phyloP scores from a whole-genome alignment of 1,140 invertebrate species.

The Leucophenga varia region DNA sequence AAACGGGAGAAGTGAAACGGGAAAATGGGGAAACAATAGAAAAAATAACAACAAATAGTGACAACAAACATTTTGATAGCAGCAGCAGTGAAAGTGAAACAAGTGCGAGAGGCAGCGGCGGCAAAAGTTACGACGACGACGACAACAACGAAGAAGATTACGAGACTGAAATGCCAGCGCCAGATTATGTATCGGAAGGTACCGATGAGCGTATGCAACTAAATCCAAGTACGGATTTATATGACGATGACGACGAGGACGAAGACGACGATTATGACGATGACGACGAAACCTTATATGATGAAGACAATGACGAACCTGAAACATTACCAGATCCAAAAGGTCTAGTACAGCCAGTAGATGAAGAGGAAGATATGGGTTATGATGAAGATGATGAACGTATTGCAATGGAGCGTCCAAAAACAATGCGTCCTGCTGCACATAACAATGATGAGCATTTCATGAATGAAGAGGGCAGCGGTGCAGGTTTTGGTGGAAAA shows the following conservation, averaged over 20 bases:
- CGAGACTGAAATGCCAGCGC: conserved; percentile 1
- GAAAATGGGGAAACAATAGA: not conserved
- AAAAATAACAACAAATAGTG: conserved; percentile 3
- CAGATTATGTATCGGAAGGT: conserved; percentile 38
- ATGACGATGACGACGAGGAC: conserved; percentile 36
- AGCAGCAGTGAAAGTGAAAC: not conserved
- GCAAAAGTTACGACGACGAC: not conserved
- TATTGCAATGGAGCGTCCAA: conserved; percentile 39
- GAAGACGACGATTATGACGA: conserved; percentile 26
- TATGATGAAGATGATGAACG: conserved; percentile 52
- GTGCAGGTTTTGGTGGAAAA: conserved; percentile 23
- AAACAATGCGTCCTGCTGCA: conserved; percentile 25
- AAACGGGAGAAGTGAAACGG: conserved; percentile 28
- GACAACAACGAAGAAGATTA: conserved; percentile 1
- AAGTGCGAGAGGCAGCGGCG: not conserved
- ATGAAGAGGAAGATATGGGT: conserved; percentile 52
- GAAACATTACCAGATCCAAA: conserved; percentile 28
- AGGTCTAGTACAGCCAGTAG: conserved; percentile 22
- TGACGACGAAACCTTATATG: no score
- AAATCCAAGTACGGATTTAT: conserved; percentile 42
- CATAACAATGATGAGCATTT: conserved; percentile 38
- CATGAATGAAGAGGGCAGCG: conserved; percentile 48
- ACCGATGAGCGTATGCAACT: conserved; percentile 41
- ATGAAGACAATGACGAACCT: conserved; percentile 6
- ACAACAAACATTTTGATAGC: not conserved